Percentiles rank a stretch among this genome's conserved stretches.
phyloP scores from a whole-genome alignment of 1,140 invertebrate genomes.

The Anadara kagoshimensis region DNA sequence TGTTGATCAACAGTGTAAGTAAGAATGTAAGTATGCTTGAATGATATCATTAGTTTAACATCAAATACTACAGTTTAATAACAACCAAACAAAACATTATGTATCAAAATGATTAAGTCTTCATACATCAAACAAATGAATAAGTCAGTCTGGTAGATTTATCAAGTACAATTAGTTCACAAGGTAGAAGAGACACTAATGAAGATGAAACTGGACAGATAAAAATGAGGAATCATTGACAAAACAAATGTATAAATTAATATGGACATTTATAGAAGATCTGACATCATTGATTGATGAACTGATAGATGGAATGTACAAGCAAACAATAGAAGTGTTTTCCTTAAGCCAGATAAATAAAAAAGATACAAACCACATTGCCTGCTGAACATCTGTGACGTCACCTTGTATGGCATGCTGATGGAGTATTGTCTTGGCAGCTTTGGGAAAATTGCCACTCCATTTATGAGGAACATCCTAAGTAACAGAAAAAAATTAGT shows the following conservation, averaged over 20 bases:
- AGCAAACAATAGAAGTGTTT: not conserved
- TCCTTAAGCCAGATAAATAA: not conserved
- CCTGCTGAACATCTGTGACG: constrained; percentile 89
- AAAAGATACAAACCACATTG: constrained; percentile 77
- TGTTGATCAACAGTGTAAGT: too few relatives aligned
- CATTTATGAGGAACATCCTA: constrained; percentile 84
- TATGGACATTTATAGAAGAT: not conserved
- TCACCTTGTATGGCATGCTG: constrained; percentile 97
- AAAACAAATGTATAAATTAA: constrained; percentile 8
- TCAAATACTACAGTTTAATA: too few relatives aligned
- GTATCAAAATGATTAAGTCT: too few relatives aligned
- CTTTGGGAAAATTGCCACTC: constrained; percentile 88
- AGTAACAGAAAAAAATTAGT: constrained; percentile 22
- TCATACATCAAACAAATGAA: too few relatives aligned
- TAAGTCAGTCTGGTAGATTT: too few relatives aligned
- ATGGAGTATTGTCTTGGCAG: constrained; percentile 91
- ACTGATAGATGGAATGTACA: not conserved
- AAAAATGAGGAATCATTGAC: too few relatives aligned
- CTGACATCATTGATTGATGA: not conserved
- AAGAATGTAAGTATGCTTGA: too few relatives aligned
- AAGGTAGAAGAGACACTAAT: too few relatives aligned
- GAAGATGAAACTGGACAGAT: too few relatives aligned
- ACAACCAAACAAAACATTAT: too few relatives aligned
- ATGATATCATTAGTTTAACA: too few relatives aligned
- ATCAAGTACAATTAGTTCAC: too few relatives aligned